Percentiles rank a stretch among this genome's conserved stretches.
Evolutionary conservation across 2,113 vertebrate genomes (phyloP).

Genomic region (Cebidichthys violaceus): DNA sequence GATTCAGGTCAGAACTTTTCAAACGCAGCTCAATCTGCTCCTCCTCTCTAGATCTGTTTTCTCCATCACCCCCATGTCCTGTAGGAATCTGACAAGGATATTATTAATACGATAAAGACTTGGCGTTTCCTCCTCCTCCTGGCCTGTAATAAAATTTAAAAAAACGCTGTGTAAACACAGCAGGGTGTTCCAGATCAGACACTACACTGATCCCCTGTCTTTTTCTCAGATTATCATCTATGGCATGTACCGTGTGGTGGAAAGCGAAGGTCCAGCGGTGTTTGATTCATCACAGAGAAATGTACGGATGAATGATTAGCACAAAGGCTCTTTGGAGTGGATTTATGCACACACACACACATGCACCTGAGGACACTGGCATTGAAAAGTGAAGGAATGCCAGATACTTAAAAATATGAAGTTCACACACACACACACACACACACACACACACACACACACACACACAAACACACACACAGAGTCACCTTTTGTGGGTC

Average conservation of each 20-base stretch:
- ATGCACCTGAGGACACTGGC: constrained; percentile 29
- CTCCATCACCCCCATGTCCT: constrained; percentile 52
- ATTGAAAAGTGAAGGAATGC: constrained; percentile 7
- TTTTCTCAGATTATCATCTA: constrained; percentile 75
- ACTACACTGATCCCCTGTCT: constrained; percentile 67
- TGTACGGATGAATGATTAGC: constrained; percentile 53
- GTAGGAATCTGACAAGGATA: constrained; percentile 56
- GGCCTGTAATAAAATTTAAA: constrained; percentile 57
- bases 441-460: constrained; percentile 15
- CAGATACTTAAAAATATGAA: constrained; percentile 35
- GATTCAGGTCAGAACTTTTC: constrained; percentile 22
- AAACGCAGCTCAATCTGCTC: constrained; percentile 5
- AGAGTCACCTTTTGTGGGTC: constrained; percentile 43
- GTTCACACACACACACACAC: constrained; percentile 13
- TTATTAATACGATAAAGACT: constrained; percentile 77
- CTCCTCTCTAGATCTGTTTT: constrained; percentile 66
- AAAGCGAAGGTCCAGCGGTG: constrained; percentile 50
- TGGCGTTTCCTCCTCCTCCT: constrained; percentile 61
- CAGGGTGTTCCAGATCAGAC: constrained; percentile 69
- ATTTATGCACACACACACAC: constrained; percentile 34
- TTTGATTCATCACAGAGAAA: constrained; percentile 67
- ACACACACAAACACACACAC: constrained; percentile 27
- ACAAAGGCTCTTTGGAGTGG: constrained; percentile 25
- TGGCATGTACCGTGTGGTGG: constrained; percentile 48
- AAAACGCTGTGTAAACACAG: constrained; percentile 62